Percentiles rank a stretch among this genome's conserved stretches.
Evolutionary conservation across 2,888 invertebrate genomes (phyloP).

Genomic region (Mesorhabditis sp.): DNA sequence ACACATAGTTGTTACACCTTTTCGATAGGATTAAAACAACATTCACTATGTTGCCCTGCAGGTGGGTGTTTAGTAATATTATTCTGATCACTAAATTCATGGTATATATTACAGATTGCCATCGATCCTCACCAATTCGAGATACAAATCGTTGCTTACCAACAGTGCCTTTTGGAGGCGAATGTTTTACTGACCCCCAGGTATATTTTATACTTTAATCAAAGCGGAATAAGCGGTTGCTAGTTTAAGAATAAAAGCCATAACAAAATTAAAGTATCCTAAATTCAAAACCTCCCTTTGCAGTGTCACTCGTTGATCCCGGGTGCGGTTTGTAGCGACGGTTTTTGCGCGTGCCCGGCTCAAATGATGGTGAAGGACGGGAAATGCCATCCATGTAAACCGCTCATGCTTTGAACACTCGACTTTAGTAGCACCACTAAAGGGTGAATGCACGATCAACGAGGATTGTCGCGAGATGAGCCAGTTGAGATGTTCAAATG

Average conservation of each 20-base stretch:
- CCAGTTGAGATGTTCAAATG: constrained; percentile 4
- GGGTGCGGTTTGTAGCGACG: neutral
- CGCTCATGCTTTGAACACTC: neutral
- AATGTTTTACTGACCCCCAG: neutral
- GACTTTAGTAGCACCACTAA: neutral
- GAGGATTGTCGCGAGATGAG: neutral
- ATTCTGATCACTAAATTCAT: neutral
- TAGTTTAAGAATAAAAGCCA: neutral
- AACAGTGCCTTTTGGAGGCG: neutral
- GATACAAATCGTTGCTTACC: constrained; percentile 2
- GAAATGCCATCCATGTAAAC: constrained; percentile 1
- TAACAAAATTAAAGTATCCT: neutral
- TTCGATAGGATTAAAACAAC: neutral
- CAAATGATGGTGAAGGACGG: constrained; percentile 4
- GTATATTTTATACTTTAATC: neutral
- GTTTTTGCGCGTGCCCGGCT: neutral
- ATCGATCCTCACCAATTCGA: neutral
- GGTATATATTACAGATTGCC: neutral
- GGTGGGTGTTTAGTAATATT: neutral
- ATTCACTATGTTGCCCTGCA: neutral
- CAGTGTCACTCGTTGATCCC: neutral
- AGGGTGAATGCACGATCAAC: neutral
- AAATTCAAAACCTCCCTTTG: neutral
- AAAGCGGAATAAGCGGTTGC: no score
- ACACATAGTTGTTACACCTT: constrained; percentile 6